Conservation (phyloP, 2,113 vertebrate species). For the Microcebus tavaratra region DNA sequence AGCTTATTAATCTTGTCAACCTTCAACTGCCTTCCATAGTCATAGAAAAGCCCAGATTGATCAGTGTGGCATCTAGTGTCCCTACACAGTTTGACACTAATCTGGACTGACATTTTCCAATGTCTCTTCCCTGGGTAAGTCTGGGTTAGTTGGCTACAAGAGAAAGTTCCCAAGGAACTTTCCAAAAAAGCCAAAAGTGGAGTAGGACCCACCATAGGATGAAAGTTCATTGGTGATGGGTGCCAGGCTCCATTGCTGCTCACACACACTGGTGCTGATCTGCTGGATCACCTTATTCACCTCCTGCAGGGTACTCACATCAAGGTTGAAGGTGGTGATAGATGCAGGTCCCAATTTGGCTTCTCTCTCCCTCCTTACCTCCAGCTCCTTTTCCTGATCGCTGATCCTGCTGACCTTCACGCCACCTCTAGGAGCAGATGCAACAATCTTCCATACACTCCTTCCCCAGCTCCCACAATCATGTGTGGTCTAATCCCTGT, state of each 20-base stretch:
- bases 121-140: background rate
- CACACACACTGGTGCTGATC: background rate
- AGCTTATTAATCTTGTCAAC: background rate
- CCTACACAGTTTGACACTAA: background rate
- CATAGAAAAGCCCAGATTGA: slow-evolving; percentile 8
- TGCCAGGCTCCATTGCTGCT: background rate
- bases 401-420: background rate
- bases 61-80: background rate
- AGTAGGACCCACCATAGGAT: background rate
- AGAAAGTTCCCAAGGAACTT: background rate
- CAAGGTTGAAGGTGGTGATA: background rate
- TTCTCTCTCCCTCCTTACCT: background rate
- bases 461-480: background rate
- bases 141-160: background rate
- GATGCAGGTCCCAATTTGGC: background rate
- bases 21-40: background rate
- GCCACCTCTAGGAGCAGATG: background rate
- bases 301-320: background rate
- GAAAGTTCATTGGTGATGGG: rapidly evolving
- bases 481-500: background rate
- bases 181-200: background rate
- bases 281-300: too few relatives aligned
- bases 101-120: background rate
- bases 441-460: background rate
- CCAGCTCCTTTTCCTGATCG: background rate